A percentile compares a stretch with the other conserved stretches of the same genome.
Evolutionary conservation across 1,140 invertebrate species (phyloP).

Genomic region (Neoseiulus cucumeris): DNA sequence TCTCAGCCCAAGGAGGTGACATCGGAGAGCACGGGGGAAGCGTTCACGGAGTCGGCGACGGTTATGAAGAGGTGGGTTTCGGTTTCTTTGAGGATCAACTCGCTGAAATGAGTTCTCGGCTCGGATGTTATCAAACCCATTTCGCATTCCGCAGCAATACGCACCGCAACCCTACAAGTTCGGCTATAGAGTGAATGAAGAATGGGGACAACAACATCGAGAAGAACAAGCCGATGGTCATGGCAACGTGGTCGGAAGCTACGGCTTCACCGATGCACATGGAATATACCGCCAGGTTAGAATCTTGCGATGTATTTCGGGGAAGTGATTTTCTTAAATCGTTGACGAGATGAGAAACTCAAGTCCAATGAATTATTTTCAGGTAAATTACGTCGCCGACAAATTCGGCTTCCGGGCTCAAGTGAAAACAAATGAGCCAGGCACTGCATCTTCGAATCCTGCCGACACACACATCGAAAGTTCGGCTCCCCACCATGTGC

Average conservation of each 20-base stretch:
- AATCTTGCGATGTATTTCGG: background rate
- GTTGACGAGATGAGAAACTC: too few species aligned
- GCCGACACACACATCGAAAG: background rate
- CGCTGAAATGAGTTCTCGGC: too few species aligned
- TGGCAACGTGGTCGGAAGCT: slow-evolving; percentile 10
- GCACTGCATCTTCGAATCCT: background rate
- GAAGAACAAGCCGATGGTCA: slow-evolving; percentile 4
- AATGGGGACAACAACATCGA: background rate
- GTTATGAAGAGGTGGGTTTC: too few species aligned
- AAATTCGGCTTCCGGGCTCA: slow-evolving; percentile 10
- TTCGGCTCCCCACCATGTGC: background rate
- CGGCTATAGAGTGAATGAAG: background rate
- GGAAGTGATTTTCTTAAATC: too few species aligned
- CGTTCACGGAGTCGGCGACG: too few species aligned
- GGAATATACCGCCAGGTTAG: slow-evolving; percentile 5
- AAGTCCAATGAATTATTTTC: background rate
- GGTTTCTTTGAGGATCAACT: too few species aligned
- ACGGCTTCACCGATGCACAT: slow-evolving; percentile 11
- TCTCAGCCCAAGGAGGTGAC: too few species aligned
- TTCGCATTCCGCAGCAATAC: background rate
- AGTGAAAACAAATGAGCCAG: slow-evolving; percentile 12
- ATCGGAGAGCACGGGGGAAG: too few species aligned
- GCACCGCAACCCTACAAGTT: slow-evolving; percentile 6
- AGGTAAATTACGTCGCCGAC: slow-evolving; percentile 11
- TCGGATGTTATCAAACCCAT: too few species aligned